Base-by-base conservation (phyloP, 2,113 vertebrate genomes). In the Nanorana parkeri region DNA sequence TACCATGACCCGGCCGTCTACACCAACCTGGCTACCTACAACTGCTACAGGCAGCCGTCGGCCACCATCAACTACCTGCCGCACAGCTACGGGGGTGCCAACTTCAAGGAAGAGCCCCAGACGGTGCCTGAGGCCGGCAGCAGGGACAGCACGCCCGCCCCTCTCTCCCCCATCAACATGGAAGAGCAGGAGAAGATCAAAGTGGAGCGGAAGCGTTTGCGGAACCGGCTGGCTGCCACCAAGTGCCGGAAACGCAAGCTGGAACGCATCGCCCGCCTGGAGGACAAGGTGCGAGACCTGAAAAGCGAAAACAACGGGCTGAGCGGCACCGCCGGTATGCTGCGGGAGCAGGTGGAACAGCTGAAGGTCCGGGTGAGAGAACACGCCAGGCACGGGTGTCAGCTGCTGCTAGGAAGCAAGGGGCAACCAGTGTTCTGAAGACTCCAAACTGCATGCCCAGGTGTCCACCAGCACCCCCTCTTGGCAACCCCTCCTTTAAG, bases 211-310 rank as follows among this genome's bases (percentile, higher is more conserved):
- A 95, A 97, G 89, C 85, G 94, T 86, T 91, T 97, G 88, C 87
- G 97, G 68, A 97, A 97, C 92, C 94, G 97, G 11, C 86, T 96
- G 80, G 97, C 96, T 0, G 97, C 96, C 24, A 97, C 96, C 80
- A 97, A 97, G 68, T 97, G 97, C 89, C 93, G 97, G 85, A 89
- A 93, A 90, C 91, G 97, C 90, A 97, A 97, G 82, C 93, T 98
- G 89, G 97, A 98, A 90, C 93, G 97, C 78, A 97, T 97, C 90
- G 92, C 96, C 13, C 92, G 97, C 19, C 88, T 97, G 88, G 96
- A 97, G 88, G 96, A 98, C 36, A 96, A 97, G 76, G 97, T 98
- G 83, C 96, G 96, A 81, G 94, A 88, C 0, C 86, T 98, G 71
- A 96, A 97, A 84, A 93, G 84, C 8, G 96, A 98, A 91, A 98